Evolutionary conservation across 2,888 invertebrate genomes (phyloP), one percentile per base, ranked within the genome.

Genomic region (Neelides folsomi): DNA sequence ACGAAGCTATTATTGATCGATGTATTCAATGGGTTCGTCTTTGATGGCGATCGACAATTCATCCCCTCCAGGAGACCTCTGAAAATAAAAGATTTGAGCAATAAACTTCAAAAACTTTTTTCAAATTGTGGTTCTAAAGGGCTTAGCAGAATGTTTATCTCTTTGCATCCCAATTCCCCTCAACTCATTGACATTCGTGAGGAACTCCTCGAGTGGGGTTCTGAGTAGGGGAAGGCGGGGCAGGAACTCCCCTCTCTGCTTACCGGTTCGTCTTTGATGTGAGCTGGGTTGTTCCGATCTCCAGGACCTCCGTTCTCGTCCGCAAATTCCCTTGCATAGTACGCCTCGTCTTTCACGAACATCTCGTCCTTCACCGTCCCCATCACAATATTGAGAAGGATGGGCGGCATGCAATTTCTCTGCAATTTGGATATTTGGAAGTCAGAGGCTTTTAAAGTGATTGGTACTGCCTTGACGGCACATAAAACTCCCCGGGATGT

Each of bases 401-500:
- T 48, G 9, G 62, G 62, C 13, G 62, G 59, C 59, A 64, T 51
- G 40, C 60, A 62, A 1, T 59, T 57, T 12, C 63, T 53, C 62
- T 63, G 38, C 27, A 40, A 12, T 8, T 34, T 49, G 13, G 27
- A 16, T 10, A 40, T 20, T 15, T 38, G 15, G 39, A 16, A 47
- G 3, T n/a, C 27, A 27, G 3, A 27, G n/a, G n/a, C n/a, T n/a
- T n/a, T n/a, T n/a, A n/a, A n/a, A n/a, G n/a, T n/a, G n/a, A n/a
- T n/a, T n/a, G n/a, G n/a, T n/a, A n/a, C n/a, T n/a, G n/a, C n/a
- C n/a, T n/a, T n/a, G n/a, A n/a, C n/a, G n/a, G n/a, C n/a, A n/a
- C n/a, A n/a, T n/a, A 27, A 27, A 27, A 27, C 27, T 27, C 27
- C 27, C 27, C n/a, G n/a, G n/a, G n/a, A n/a, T n/a, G n/a, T n/a